Evolutionary conservation across 2,797 vertebrate species (phyloP).

Genomic region (Pseudochirops cupreus): DNA sequence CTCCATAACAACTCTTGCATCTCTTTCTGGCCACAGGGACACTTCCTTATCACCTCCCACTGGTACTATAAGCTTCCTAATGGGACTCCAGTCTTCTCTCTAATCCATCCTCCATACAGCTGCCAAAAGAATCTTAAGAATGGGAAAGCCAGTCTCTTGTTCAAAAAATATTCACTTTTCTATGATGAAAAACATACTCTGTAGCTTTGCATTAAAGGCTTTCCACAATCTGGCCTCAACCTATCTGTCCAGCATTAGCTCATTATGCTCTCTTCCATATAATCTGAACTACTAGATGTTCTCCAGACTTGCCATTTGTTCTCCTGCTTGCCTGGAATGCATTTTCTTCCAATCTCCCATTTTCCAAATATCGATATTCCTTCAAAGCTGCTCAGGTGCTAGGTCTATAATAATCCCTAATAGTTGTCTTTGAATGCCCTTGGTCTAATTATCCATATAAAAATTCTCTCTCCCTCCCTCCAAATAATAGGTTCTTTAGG

Average conservation of each 20-base stretch:
- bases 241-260: neutral
- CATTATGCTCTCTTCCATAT: neutral
- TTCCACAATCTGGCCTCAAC: neutral
- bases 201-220: neutral
- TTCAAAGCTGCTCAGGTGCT: neutral
- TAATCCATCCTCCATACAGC: neutral
- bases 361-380: neutral
- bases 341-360: neutral
- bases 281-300: neutral
- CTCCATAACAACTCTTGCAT: neutral
- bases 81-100: neutral
- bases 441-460: neutral
- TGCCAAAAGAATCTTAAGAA: neutral
- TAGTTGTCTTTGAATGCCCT: neutral
- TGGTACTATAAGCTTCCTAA: neutral
- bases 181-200: neutral
- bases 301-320: neutral
- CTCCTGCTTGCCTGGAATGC: neutral
- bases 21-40: neutral
- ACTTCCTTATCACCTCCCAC: neutral
- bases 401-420: neutral
- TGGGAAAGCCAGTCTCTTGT: neutral
- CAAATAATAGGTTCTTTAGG: neutral
- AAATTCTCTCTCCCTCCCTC: neutral
- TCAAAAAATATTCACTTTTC: neutral